Evolutionary conservation across 2,113 vertebrate genomes (phyloP), one percentile per base, ranked within the genome.

Genomic region (Sapayoa aenigma): DNA sequence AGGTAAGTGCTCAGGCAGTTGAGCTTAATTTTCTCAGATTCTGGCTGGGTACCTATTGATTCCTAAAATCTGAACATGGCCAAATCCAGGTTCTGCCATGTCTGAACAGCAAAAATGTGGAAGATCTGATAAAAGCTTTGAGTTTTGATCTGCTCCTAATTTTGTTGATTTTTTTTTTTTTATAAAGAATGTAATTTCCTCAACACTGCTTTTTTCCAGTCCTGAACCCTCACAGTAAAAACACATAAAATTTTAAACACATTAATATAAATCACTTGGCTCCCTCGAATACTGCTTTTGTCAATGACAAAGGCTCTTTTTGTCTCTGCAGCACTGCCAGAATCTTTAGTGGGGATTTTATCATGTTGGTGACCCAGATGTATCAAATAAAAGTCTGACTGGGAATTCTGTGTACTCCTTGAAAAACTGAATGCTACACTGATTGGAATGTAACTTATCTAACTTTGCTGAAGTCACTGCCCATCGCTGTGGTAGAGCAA

Each of bases 261-360:
- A 47, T 83, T 80, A 85, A 96, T 90, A 74, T 71, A 90, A 97
- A 95, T 27, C 83, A 90, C 47, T 93, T 93, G 94, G 72, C 76
- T 94, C 68, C 44, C 7, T 95, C 79, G 90, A 84, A 78, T 81
- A 28, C 41, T 75, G 82, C 35, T 63, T 94, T 93, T 93, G 56
- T 69, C 88, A 75, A 14, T 63, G 88, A 50, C 73, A 92, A 93
- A 88, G 76, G 31, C 56, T 60, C 47, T 85, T 25, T 88, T 41
- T 94, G 75, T 83, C 42, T 78, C 74, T 94, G 72, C 93, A 93
- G 30, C 21, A 41, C 28, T 87, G 85, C 76, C 83, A 96, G 79
- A 75, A 78, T 81, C 28, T 93, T 84, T 88, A 73, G n/a, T 87
- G 37, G 47, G 92, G 90, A 94, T 95, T 83, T 92, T 94, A 96